Percentiles rank a stretch among this genome's conserved stretches.
Evolutionary conservation across 2,797 vertebrate species (phyloP).

Genomic region (Esox masquinongy): DNA sequence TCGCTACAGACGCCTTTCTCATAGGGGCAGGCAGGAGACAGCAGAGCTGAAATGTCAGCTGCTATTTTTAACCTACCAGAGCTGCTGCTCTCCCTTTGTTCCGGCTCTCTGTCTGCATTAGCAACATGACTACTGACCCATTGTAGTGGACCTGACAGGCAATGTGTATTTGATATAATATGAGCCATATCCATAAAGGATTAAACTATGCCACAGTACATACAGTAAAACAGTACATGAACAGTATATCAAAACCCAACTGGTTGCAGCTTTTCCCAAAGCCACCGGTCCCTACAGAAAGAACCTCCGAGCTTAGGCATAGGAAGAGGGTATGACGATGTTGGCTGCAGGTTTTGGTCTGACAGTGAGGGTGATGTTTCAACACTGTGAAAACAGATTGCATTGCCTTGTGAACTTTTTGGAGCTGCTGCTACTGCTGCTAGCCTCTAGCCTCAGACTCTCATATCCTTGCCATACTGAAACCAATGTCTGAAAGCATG

Average conservation of each 20-base stretch:
- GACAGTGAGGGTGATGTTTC: neutral
- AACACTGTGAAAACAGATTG: neutral
- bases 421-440: neutral
- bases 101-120: conserved; percentile 54
- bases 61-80: conserved; percentile 76
- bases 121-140: conserved; percentile 36
- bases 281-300: neutral
- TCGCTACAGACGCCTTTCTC: conserved; percentile 27
- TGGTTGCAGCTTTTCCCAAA: neutral
- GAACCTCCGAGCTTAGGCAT: neutral
- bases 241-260: neutral
- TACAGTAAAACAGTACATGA: no score
- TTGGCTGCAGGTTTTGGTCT: neutral
- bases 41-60: conserved; percentile 63
- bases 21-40: conserved; percentile 56
- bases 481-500: neutral
- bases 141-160: conserved; percentile 38
- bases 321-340: neutral
- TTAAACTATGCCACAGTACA: neutral
- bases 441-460: neutral
- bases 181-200: neutral
- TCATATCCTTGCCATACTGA: neutral
- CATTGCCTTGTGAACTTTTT: neutral
- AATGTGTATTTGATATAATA: neutral
- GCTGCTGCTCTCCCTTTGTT: conserved; percentile 67